Evolutionary conservation across 2,113 vertebrate species (phyloP).

Genomic region (Microcebus murinus): DNA sequence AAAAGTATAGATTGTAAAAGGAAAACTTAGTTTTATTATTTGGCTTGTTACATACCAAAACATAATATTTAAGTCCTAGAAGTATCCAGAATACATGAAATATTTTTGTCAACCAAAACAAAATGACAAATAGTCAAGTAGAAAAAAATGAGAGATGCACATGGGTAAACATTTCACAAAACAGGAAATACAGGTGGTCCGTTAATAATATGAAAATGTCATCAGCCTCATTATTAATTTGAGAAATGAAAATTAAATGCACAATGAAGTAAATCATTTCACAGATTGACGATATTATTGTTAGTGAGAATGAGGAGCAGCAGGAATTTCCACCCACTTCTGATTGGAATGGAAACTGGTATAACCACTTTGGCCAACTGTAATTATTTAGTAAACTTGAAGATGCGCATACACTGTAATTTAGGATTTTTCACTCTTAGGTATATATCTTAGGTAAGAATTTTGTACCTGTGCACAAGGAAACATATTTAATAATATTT

Average conservation of each 20-base stretch:
- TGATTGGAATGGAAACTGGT: not conserved
- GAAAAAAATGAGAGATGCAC: not conserved
- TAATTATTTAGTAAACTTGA: not conserved
- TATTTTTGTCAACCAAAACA: not conserved
- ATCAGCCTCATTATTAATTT: not conserved
- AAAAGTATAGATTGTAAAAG: not conserved
- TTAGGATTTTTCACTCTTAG: not conserved
- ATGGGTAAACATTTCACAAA: not conserved
- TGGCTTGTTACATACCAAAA: not conserved
- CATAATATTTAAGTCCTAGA: not conserved
- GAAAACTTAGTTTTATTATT: not conserved
- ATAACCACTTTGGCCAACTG: not conserved
- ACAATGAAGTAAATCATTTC: not conserved
- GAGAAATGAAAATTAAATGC: not conserved
- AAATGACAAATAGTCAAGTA: not conserved
- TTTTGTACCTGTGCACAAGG: not conserved
- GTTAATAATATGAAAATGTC: not conserved
- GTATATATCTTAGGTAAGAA: not conserved
- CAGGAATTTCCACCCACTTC: not conserved
- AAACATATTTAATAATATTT: not conserved
- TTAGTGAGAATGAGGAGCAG: not conserved
- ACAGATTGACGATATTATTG: not conserved
- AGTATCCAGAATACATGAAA: not conserved
- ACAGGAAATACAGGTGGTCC: not conserved
- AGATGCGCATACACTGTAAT: not conserved